phyloP scores from a whole-genome alignment of 2,888 invertebrate species.

The Leucophora obtusa region DNA sequence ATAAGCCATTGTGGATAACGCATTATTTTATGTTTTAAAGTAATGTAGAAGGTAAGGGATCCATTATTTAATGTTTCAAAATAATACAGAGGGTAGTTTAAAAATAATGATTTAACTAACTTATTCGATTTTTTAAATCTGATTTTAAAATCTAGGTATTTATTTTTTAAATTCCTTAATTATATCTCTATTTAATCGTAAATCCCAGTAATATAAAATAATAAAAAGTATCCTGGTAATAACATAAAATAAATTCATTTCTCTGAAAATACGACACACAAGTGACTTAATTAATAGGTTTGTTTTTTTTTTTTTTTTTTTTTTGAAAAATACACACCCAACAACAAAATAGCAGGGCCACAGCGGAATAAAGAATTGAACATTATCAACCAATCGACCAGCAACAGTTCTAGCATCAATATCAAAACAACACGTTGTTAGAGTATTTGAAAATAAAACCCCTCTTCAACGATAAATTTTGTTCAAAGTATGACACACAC shows the following conservation, averaged over 20 bases:
- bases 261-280: conserved; percentile 51
- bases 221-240: neutral
- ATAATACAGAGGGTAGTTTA: no score
- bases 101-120: no score
- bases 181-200: neutral
- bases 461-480: conserved; percentile 10
- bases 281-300: conserved; percentile 65
- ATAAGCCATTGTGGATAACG: no score
- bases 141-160: no score
- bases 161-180: neutral
- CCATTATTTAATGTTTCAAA: no score
- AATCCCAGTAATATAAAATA: neutral
- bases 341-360: conserved; percentile 7
- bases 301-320: neutral
- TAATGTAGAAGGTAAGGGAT: no score
- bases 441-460: neutral
- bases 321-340: conserved; percentile 31
- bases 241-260: conserved; percentile 13
- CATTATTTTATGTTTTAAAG: no score
- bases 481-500: conserved; percentile 6
- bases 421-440: neutral
- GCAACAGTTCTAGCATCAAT: neutral
- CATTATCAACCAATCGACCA: neutral
- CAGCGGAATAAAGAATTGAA: conserved; percentile 20
- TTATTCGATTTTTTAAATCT: no score